Base-by-base conservation (phyloP, 2,888 invertebrate genomes). In the Drosophila ochracea region DNA sequence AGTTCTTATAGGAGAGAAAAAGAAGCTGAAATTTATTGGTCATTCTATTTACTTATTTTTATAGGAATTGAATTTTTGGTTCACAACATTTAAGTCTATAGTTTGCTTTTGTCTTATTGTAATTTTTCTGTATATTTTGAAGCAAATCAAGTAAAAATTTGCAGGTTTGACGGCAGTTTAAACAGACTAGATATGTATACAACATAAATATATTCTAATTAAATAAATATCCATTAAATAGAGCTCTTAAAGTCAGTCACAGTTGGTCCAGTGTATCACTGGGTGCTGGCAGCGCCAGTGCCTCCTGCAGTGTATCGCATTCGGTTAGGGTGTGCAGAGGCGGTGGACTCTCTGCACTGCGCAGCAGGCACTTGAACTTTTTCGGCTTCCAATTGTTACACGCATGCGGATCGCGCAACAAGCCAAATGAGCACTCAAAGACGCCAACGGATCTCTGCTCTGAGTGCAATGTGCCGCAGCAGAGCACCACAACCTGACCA, bases 301-400 rank as follows among this genome's bases (percentile, higher is more conserved):
- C 85, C 47, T 78, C 79, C 41, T 78, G 76, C 11, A 93, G 64
- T 1, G 90, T 89, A 31, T 91, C 85, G 61, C 93, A 91, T 2
- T 78, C 86, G 25, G 33, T 54, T 7, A 92, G 68, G 9, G 78
- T 89, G 2, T 90, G 92, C 25, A 81, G 37, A 21, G 71, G 57
- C 0, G 91, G 84, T 3, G 87, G 81, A 31, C 74, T 73, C 4
- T 39, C 11, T 41, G 87, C 84, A 79, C 94, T 94, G 55, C 92
- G 92, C 49, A 95, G 90, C 71, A 93, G 86, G 30, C 95, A 86
- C 79, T 94, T 93, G 11, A 94, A 94, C n/a, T 93, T 94, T 90
- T 95, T 96, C 30, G 96, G 94, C 92, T 95, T 96, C 95, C 95
- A 96, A 87, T 95, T 95, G 86, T 96, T 95, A n/a, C 94, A 93